A percentile compares a stretch with the other conserved stretches of the same genome.
Conservation (phyloP, 2,888 invertebrate species). For the Xylocampa areola region DNA sequence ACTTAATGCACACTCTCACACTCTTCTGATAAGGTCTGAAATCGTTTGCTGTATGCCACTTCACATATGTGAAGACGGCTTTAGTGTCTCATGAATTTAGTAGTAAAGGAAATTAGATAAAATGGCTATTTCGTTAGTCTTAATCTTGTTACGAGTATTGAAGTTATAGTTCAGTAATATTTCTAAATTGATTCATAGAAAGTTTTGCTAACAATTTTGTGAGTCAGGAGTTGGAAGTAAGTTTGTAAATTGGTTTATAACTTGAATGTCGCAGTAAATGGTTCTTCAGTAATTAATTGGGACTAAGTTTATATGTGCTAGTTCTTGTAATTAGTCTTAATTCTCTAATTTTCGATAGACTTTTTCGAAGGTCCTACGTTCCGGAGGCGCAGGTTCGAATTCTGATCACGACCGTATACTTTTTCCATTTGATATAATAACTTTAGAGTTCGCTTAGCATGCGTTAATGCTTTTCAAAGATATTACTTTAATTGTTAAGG, state of each 20-base stretch:
- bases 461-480: too few relatives aligned
- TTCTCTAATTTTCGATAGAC: background rate
- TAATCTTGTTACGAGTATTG: conserved; percentile 50
- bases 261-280: conserved; percentile 25
- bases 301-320: conserved; percentile 15
- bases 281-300: conserved; percentile 20
- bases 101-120: conserved; percentile 58
- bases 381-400: too few relatives aligned
- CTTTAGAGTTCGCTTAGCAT: too few relatives aligned
- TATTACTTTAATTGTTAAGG: too few relatives aligned
- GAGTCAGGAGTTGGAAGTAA: conserved; percentile 19
- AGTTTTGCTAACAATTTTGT: conserved; percentile 19
- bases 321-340: conserved; percentile 22
- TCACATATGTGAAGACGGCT: conserved; percentile 52
- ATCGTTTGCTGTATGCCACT: conserved; percentile 14
- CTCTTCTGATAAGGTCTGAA: conserved; percentile 27
- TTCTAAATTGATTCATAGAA: conserved; percentile 40
- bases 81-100: conserved; percentile 59
- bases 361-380: too few relatives aligned
- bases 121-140: conserved; percentile 49
- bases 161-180: conserved; percentile 44
- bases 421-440: too few relatives aligned
- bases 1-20: conserved; percentile 35
- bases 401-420: too few relatives aligned
- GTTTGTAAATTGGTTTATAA: conserved; percentile 30